These are phyloP conservation scores for Eurosta solidaginis DNA, from an alignment of 1,140 invertebrate genomes.

Conservation along the genomic window DNA sequence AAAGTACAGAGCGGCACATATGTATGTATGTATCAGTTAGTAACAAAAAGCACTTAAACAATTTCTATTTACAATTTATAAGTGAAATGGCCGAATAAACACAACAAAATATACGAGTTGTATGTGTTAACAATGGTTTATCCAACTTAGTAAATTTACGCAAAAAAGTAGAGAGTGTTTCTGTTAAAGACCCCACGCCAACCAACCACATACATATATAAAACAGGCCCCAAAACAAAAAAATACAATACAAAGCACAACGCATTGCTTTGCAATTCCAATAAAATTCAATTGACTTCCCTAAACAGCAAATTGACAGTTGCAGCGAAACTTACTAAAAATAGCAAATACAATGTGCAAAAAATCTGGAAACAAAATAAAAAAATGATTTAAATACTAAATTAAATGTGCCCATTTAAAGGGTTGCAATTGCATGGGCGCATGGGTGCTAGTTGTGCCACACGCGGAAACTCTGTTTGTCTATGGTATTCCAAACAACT, in stretches of 20 bases:
- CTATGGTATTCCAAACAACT: too few species aligned
- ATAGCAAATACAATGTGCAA: neutral
- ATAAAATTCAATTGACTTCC: slow-evolving; percentile 14
- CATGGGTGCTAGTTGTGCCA: neutral
- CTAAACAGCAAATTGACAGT: slow-evolving; percentile 12
- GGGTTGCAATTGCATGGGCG: neutral
- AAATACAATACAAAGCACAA: neutral
- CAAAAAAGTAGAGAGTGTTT: neutral
- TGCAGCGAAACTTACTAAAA: neutral
- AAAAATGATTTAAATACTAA: neutral
- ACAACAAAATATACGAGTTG: neutral
- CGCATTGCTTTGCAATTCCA: neutral
- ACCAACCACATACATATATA: neutral
- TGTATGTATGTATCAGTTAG: neutral
- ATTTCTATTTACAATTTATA: neutral
- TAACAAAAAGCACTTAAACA: neutral
- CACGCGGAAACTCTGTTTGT: neutral
- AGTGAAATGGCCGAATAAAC: neutral
- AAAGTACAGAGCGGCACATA: neutral
- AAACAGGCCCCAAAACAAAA: neutral
- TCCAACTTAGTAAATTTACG: neutral
- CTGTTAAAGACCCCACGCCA: slow-evolving; percentile 2
- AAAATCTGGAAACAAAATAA: neutral
- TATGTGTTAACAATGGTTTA: neutral
- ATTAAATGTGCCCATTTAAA: neutral